These are phyloP conservation scores for Ladona fulva DNA, from an alignment of 1,140 invertebrate species.

Conservation along the genomic window DNA sequence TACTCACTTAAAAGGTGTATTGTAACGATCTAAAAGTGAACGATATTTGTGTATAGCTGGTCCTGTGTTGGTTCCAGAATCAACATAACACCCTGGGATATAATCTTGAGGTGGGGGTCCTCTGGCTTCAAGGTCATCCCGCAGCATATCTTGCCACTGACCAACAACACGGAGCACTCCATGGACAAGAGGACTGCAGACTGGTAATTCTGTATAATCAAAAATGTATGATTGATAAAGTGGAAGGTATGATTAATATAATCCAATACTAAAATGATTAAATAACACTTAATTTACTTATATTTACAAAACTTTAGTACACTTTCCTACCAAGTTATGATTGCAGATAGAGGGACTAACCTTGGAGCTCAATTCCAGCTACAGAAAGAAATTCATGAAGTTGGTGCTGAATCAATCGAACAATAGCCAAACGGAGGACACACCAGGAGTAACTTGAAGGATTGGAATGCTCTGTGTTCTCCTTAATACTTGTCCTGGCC, in stretches of 20 bases:
- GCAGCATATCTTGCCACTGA: slow-evolving; percentile 78
- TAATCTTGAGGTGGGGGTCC: slow-evolving; percentile 65
- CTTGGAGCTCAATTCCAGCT: slow-evolving; percentile 84
- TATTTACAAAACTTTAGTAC: too few species aligned
- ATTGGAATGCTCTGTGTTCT: slow-evolving; percentile 81
- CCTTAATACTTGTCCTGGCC: slow-evolving; percentile 32
- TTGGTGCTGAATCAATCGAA: slow-evolving; percentile 73
- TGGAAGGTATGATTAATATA: too few species aligned
- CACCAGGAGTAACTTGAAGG: slow-evolving; percentile 91
- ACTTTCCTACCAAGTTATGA: too few species aligned
- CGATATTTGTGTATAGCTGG: slow-evolving; percentile 90
- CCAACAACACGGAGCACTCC: slow-evolving; percentile 73
- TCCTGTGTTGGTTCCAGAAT: slow-evolving; percentile 52
- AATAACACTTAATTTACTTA: too few species aligned
- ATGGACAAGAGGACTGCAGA: slow-evolving; percentile 88
- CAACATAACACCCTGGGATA: slow-evolving; percentile 75
- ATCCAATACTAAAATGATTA: too few species aligned
- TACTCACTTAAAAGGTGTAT: slow-evolving; percentile 86
- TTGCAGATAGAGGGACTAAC: slow-evolving; percentile 45
- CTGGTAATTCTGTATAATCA: slow-evolving; percentile 71
- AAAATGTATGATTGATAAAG: not conserved
- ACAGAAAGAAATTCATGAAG: slow-evolving; percentile 69
- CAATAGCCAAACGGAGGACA: slow-evolving; percentile 78
- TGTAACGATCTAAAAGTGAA: slow-evolving; percentile 79
- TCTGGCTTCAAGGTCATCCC: slow-evolving; percentile 63